Conservation (phyloP, 2,797 vertebrate species). For the Mycteria americana region DNA sequence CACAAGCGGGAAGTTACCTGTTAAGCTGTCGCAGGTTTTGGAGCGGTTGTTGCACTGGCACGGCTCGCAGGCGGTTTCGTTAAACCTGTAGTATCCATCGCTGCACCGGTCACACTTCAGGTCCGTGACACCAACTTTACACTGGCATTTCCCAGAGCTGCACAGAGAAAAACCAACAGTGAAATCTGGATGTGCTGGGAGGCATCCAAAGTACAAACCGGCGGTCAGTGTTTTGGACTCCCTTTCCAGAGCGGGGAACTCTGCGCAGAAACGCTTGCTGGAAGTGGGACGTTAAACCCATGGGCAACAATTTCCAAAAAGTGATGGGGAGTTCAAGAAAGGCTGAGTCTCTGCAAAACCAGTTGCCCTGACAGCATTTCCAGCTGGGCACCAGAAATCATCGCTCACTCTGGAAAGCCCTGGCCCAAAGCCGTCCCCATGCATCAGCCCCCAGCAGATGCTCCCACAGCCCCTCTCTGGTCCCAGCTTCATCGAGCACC, state of each 20-base stretch:
- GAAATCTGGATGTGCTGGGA: not conserved
- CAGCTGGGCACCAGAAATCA: not conserved
- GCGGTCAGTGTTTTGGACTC: not conserved
- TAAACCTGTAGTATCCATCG: conserved; percentile 86
- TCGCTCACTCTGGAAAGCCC: not conserved
- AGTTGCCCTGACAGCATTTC: not conserved
- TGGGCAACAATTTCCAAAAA: not conserved
- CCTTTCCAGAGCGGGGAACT: not conserved
- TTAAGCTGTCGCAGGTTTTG: conserved; percentile 77
- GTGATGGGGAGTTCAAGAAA: not conserved
- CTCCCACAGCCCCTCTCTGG: not conserved
- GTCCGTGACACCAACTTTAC: conserved; percentile 84
- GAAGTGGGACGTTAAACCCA: not conserved
- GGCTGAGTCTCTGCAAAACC: not conserved
- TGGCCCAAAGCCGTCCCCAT: not conserved
- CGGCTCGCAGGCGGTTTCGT: conserved; percentile 79
- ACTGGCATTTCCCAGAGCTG: conserved; percentile 89
- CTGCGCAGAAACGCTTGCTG: not conserved
- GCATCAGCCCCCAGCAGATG: not conserved
- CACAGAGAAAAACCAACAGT: conserved; percentile 16
- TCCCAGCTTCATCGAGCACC: not conserved
- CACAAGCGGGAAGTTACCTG: conserved; percentile 62
- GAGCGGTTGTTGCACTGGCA: conserved; percentile 90
- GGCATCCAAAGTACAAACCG: not conserved
- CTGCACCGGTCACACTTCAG: conserved; percentile 87